Evolutionary conservation across 2,797 vertebrate genomes (phyloP).

Genomic region (Eutrigla gurnardus): DNA sequence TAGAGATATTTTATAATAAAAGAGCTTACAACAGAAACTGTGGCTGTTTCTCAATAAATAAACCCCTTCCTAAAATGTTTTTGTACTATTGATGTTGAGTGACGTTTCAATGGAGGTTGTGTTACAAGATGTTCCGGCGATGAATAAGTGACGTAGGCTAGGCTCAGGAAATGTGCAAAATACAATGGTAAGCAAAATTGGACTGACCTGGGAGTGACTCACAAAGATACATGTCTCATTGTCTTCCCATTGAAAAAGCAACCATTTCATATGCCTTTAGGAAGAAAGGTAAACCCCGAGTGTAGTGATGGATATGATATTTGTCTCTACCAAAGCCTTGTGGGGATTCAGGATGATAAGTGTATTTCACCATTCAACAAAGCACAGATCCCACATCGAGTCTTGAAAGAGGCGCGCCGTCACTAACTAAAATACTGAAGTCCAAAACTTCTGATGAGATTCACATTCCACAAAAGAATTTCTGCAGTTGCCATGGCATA

Average conservation of each 20-base stretch:
- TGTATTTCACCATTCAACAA: conserved; percentile 20
- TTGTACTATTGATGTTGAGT: conserved; percentile 36
- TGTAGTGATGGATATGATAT: conserved; percentile 29
- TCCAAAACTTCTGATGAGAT: neutral
- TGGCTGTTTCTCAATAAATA: conserved; percentile 42
- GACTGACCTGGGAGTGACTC: conserved; percentile 32
- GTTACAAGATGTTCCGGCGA: conserved; percentile 53
- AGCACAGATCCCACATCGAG: conserved; percentile 13
- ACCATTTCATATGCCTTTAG: conserved; percentile 20
- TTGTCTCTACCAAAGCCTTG: conserved; percentile 6
- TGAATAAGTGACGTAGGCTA: conserved; percentile 29
- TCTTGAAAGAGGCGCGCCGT: neutral
- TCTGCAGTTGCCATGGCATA: too few relatives aligned
- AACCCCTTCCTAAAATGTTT: conserved; percentile 40
- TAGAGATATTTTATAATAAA: conserved; percentile 53
- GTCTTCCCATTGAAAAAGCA: conserved; percentile 12
- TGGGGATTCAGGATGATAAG: conserved; percentile 11
- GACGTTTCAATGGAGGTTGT: conserved; percentile 32
- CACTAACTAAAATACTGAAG: neutral
- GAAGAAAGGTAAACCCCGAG: neutral
- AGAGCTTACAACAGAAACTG: conserved; percentile 38
- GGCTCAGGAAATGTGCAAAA: conserved; percentile 32
- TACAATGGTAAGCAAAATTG: conserved; percentile 42
- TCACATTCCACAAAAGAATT: neutral
- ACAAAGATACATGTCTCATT: conserved; percentile 33